Base-by-base conservation (phyloP, 2,113 vertebrate species). In the Hydrolagus affinis region DNA sequence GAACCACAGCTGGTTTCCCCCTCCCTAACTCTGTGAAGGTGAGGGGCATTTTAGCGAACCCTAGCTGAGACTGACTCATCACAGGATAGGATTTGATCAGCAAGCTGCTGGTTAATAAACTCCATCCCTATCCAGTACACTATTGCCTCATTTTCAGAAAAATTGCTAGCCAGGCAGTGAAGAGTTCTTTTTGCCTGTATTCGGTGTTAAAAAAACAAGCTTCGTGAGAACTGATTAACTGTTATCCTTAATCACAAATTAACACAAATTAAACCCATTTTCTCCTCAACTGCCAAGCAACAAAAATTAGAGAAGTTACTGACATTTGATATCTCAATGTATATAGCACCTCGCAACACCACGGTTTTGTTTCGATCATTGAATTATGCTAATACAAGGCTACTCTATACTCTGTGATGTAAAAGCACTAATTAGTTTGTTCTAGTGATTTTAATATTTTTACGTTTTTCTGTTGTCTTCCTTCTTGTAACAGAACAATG, bases 401-500 rank as follows among this genome's bases (percentile, higher is more conserved):
- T 6, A 44, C 1, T 44, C 44, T 44, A 3, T 44, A 44, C 44
- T 3, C 44, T 32, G 12, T 83, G 23, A 8, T 44, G 59, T n/a
- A 17, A 12, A n/a, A 21, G 60, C 62, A 68, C 66, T 64, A 10
- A 83, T 68, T 66, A 10, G 3, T 15, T 66, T 62, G 64, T 25
- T 83, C 62, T 66, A 9, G 21, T 66, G 19, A 80, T 25, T 21
- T 30, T 28, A 66, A 83, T 83, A 30, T 83, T 57, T 83, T 25
- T 83, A 12, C 66, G 62, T 62, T 32, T 59, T 83, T 83, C 44
- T 44, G 6, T 44, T 64, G 23, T 83, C 25, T 11, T 66, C 60
- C 60, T 60, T 66, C 66, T 83, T 66, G 78, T 83, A 10, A 86
- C 92, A 99, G 98, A 99, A 99, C 92, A 97, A 98, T 0, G 97